These are phyloP conservation scores for Ricordea florida DNA, from an alignment of 92 coral and sea anemone species.

Conservation along the genomic window DNA sequence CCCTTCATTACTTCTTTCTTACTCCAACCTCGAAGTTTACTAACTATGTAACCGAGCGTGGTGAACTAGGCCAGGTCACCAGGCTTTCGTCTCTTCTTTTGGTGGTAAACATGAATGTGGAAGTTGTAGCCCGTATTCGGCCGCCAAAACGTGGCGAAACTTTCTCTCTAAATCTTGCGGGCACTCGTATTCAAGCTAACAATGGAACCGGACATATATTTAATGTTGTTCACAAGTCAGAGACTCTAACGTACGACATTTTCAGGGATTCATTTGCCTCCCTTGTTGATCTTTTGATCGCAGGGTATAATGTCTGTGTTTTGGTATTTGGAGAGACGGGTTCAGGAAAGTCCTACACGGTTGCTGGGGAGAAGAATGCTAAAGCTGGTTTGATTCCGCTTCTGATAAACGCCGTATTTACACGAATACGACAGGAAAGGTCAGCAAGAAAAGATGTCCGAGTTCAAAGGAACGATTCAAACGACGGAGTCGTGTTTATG, in stretches of 20 bases:
- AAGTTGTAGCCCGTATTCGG: constrained; percentile 80
- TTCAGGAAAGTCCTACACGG: constrained; percentile 79
- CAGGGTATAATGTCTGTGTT: constrained; percentile 84
- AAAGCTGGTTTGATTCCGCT: constrained; percentile 82
- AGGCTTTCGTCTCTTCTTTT: no score
- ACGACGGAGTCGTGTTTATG: constrained; percentile 35
- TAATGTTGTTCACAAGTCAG: constrained; percentile 65
- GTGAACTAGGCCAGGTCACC: constrained; percentile 4
- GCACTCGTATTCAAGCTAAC: constrained; percentile 72
- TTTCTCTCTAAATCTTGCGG: constrained; percentile 59
- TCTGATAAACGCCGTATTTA: constrained; percentile 74
- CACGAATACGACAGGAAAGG: constrained; percentile 50
- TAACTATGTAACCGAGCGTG: neutral
- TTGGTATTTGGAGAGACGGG: constrained; percentile 78
- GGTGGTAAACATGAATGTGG: constrained; percentile 71
- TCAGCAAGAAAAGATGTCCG: constrained; percentile 28
- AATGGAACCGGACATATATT: constrained; percentile 75
- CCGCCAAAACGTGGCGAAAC: constrained; percentile 79
- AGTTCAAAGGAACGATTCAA: constrained; percentile 37
- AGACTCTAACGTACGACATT: constrained; percentile 60
- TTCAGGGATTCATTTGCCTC: constrained; percentile 69
- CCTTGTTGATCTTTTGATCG: constrained; percentile 64
- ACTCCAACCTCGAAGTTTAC: neutral
- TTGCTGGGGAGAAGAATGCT: constrained; percentile 82
- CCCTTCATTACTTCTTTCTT: neutral